phyloP scores from a whole-genome alignment of 1,140 invertebrate species.

The Caenorhabditis inopinata region DNA sequence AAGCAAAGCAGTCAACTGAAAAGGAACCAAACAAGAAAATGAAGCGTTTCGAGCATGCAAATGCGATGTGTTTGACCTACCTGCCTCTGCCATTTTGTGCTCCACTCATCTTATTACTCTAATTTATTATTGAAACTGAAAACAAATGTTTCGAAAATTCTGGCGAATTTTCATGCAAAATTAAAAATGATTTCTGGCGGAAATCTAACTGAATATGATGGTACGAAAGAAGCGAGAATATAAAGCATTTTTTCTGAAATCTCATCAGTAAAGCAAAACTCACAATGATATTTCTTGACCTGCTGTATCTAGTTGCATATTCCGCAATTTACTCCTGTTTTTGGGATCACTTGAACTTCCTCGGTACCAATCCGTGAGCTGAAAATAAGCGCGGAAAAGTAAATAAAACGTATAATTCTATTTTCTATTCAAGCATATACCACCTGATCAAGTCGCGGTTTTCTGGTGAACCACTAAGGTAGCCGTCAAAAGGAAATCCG shows the following conservation, averaged over 20 bases:
- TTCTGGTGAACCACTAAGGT: too few relatives aligned
- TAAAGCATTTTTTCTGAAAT: background rate
- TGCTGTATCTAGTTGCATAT: slow-evolving; percentile 43
- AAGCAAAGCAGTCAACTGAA: background rate
- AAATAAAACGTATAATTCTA: too few relatives aligned
- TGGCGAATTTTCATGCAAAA: slow-evolving; percentile 28
- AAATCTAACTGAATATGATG: slow-evolving; percentile 11
- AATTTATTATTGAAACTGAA: slow-evolving; percentile 34
- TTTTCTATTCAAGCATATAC: too few relatives aligned
- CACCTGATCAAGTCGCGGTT: too few relatives aligned
- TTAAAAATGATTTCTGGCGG: slow-evolving; percentile 17
- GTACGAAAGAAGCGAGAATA: slow-evolving; percentile 15
- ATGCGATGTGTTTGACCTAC: background rate
- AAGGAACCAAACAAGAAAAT: background rate
- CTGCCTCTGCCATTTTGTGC: background rate
- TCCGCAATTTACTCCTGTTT: slow-evolving; percentile 23
- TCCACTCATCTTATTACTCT: background rate
- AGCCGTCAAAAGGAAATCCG: too few relatives aligned
- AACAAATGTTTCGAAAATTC: slow-evolving; percentile 24
- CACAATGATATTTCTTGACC: slow-evolving; percentile 36
- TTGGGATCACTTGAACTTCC: slow-evolving; percentile 6
- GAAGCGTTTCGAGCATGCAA: background rate
- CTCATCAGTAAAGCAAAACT: background rate
- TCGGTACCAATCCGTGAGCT: slow-evolving; percentile 26
- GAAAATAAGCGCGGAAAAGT: background rate